These are phyloP conservation scores for Muscicapa adusta DNA, from an alignment of 2,113 vertebrate species.

Conservation along the genomic window DNA sequence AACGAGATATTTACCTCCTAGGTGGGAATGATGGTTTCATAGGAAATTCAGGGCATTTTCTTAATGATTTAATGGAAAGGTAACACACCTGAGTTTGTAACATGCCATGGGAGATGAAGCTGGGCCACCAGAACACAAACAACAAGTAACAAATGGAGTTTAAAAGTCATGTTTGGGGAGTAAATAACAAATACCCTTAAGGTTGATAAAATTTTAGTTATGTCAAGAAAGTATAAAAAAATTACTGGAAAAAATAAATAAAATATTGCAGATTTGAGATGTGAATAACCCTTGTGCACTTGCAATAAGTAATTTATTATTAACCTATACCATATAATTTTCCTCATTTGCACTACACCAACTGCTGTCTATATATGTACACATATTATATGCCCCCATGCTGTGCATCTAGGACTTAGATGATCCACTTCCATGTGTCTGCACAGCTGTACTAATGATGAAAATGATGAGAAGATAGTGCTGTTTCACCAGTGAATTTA, in stretches of 20 bases:
- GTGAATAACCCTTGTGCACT: background rate
- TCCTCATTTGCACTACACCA: background rate
- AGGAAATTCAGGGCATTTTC: background rate
- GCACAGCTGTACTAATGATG: background rate
- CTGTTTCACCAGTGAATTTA: conserved; percentile 63
- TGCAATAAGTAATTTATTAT: background rate
- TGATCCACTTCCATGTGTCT: background rate
- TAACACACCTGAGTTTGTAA: background rate
- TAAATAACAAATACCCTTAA: background rate
- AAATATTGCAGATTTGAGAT: background rate
- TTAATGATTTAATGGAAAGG: background rate
- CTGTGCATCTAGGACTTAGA: background rate
- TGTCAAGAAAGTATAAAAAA: background rate
- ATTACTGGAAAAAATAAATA: background rate
- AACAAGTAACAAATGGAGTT: background rate
- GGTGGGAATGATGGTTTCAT: background rate
- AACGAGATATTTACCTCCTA: background rate
- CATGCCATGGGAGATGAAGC: background rate
- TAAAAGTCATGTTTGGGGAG: background rate
- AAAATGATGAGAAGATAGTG: background rate
- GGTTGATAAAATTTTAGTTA: background rate
- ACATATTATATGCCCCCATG: background rate
- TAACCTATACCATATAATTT: background rate
- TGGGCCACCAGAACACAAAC: background rate
- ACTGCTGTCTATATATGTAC: background rate